Base-by-base conservation (phyloP, 2,113 vertebrate genomes). In the Sapayoa aenigma region DNA sequence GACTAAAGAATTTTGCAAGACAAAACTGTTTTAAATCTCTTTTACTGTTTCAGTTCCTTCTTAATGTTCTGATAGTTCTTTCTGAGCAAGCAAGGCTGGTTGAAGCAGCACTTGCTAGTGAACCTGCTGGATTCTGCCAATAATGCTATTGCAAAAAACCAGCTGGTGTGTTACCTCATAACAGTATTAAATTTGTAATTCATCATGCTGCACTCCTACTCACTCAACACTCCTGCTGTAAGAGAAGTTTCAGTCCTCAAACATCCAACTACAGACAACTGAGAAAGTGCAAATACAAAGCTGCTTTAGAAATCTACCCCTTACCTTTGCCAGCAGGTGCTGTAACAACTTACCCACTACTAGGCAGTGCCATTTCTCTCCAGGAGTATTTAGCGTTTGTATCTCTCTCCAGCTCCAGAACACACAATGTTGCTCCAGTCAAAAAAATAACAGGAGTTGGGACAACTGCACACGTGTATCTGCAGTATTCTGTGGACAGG, bases 391-490 rank as follows among this genome's bases (percentile, higher is more conserved):
- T 22, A 11, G 56, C 22, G 23, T 12, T 30, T 1, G 1, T 5
- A 7, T 28, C 19, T 53, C 42, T 62, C 52, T 75, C 58, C 68
- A 17, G 22, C 1, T 10, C 44, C 79, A 60, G 49, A 56, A n/a
- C 39, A 24, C 8, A 2, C 8, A 33, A 0, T 0, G 18, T 5
- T 35, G 33, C 44, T 79, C 6, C 1, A 4, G 3, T 14, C 17
- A 77, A 55, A 80, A 58, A 66, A 46, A 49, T 25, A 55, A 46
- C 69, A 12, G 46, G 14, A 44, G 11, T 86, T 60, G 35, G 39
- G 71, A 67, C 33, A 76, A 42, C 10, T 44, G 58, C n/a, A n/a
- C n/a, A 18, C 12, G 24, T 49, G 2, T 25, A 30, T 14, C 67
- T 62, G 37, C 44, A 44, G 31, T 3, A 23, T 37, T 72, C 52